Evolutionary conservation across 2,797 vertebrate genomes (phyloP), one percentile per base, ranked within the genome.

Genomic region (Galago senegalensis): DNA sequence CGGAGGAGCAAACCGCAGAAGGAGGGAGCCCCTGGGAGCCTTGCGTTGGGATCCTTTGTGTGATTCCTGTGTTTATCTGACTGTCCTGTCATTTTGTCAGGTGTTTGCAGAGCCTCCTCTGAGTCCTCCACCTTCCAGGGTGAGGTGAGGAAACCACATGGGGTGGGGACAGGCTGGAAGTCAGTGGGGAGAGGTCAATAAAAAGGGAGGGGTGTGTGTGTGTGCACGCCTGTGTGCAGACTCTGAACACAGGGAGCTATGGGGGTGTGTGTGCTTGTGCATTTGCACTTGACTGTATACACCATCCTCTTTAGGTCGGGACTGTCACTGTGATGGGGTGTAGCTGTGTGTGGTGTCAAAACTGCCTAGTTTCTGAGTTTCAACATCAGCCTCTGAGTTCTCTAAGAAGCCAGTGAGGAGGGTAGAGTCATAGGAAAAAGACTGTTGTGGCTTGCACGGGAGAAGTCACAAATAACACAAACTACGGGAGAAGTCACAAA

Each of bases 11-110:
- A 87, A 29, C 12, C 7, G 1, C 7, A 16, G 37, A 60, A 53
- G 46, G 34, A 76, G 84, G 43, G 58, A 31, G 17, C 27, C 14
- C 61, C 46, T 20, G 0, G 11, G 18, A 29, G 10, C 49, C 63
- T 80, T 25, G 29, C 1, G 1, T 43, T 29, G 67, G 31, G 43
- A 21, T 92, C 84, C 58, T 96, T 91, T 85, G 87, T 92, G 94
- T 70, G 70, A n/a, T 60, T 63, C 58, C 2, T 16, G 14, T 21
- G 23, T 70, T 80, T n/a, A 61, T 70, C 29, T 31, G 65, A 20
- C 21, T 13, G 4, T 29, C 60, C 29, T 13, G 17, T 53, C 23
- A 60, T 65, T 85, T 77, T 85, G 31, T 43, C 76, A 37, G 65
- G 61, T 86, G 70, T 92, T 85, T 18, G 49, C 65, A 69, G 5